A percentile compares a stretch with the other conserved stretches of the same genome.
Evolutionary conservation across 2,797 vertebrate genomes (phyloP).

Genomic region (Orientallactaga sibirica): DNA sequence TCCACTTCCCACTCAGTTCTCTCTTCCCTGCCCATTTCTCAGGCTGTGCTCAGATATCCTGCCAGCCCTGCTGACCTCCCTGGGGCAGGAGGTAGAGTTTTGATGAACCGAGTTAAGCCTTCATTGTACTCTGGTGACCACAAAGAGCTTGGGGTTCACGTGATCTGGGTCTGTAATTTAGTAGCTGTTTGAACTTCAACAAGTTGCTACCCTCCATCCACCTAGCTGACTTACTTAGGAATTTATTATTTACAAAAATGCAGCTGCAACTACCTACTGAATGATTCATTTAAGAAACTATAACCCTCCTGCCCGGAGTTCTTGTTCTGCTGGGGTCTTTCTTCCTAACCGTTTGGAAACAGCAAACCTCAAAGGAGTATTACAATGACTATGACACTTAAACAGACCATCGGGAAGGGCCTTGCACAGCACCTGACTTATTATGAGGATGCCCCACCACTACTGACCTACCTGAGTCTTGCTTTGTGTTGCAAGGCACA

Average conservation of each 20-base stretch:
- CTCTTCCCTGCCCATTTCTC: neutral
- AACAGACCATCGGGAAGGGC: neutral
- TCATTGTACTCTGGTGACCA: constrained; percentile 11
- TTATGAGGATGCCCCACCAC: neutral
- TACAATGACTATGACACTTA: neutral
- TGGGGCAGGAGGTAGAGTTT: neutral
- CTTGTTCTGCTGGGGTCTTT: neutral
- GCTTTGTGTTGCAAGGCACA: neutral
- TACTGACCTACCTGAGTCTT: neutral
- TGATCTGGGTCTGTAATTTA: constrained; percentile 11
- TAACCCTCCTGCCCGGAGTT: neutral
- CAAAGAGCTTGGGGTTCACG: neutral
- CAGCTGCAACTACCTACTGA: neutral
- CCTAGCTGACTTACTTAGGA: constrained; percentile 10
- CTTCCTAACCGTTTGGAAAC: neutral
- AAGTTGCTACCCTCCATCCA: constrained; percentile 10
- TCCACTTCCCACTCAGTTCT: neutral
- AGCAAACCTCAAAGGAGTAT: neutral
- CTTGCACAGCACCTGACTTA: neutral
- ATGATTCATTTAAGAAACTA: neutral
- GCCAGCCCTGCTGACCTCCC: neutral
- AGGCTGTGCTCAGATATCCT: neutral
- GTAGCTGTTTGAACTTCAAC: constrained; percentile 37
- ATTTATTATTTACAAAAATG: constrained; percentile 33
- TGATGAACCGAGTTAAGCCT: neutral